Conservation (phyloP, 2,888 invertebrate genomes). For the Sphecodes monilicornis region DNA sequence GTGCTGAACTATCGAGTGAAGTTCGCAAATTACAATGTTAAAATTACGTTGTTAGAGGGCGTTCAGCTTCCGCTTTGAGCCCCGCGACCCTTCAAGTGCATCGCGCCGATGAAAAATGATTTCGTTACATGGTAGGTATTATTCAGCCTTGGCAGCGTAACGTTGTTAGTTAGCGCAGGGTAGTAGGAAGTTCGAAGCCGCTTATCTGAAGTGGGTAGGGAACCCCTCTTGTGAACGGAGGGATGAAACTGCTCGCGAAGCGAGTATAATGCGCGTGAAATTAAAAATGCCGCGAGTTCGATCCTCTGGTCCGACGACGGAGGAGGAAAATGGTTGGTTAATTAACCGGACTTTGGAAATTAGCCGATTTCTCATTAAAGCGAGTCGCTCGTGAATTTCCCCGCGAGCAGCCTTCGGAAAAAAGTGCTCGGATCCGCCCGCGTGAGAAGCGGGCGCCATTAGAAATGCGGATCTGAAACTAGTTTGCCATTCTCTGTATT, state of each 20-base stretch:
- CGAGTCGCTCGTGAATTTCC: slow-evolving; percentile 6
- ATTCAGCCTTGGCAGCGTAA: slow-evolving; percentile 36
- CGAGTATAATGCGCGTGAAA: slow-evolving; percentile 19
- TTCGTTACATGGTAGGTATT: slow-evolving; percentile 43
- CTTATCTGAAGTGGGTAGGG: neutral
- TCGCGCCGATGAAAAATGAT: slow-evolving; percentile 40
- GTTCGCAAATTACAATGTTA: slow-evolving; percentile 14
- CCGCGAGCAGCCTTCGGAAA: neutral
- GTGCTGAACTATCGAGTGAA: neutral
- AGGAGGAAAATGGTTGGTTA: neutral
- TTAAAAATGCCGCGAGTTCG: slow-evolving; percentile 24
- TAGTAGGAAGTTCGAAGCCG: slow-evolving; percentile 10
- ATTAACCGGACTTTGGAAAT: slow-evolving; percentile 26
- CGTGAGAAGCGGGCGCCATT: slow-evolving; percentile 6
- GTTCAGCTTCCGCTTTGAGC: slow-evolving; percentile 23
- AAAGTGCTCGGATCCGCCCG: neutral
- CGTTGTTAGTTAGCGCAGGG: slow-evolving; percentile 37
- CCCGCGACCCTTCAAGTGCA: slow-evolving; percentile 34
- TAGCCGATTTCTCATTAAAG: neutral
- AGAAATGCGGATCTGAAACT: slow-evolving; percentile 52
- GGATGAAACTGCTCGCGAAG: neutral
- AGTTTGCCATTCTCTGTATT: slow-evolving; percentile 64
- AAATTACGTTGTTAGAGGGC: slow-evolving; percentile 22
- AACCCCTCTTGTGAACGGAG: neutral
- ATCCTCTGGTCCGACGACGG: neutral